Percentiles rank a stretch among this genome's conserved stretches.
Conservation (phyloP, 1,140 invertebrate genomes). For the Medauroidea extradentata region DNA sequence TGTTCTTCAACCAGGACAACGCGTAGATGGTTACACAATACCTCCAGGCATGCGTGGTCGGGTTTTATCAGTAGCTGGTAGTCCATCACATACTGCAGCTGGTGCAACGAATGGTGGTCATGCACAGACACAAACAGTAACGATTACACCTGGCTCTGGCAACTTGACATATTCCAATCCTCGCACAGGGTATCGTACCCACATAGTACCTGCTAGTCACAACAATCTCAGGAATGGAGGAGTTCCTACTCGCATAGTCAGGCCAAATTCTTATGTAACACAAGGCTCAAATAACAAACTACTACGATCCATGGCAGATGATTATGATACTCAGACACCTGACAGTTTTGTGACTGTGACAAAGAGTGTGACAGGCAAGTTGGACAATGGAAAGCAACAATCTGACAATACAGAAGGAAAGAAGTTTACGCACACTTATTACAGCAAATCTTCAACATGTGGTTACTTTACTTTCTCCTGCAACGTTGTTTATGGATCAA, state of each 20-base stretch:
- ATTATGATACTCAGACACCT: slow-evolving; percentile 15
- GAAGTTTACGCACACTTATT: slow-evolving; percentile 70
- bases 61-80: slow-evolving; percentile 55
- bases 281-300: background rate
- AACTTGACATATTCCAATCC: slow-evolving; percentile 44
- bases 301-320: too few relatives aligned
- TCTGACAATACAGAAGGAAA: slow-evolving; percentile 45
- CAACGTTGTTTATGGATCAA: slow-evolving; percentile 68
- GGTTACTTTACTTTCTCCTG: slow-evolving; percentile 81
- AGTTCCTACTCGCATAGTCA: background rate
- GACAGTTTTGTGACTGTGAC: slow-evolving; percentile 65
- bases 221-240: background rate
- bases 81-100: slow-evolving; percentile 50
- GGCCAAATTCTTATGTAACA: background rate
- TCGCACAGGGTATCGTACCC: background rate
- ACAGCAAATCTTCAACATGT: slow-evolving; percentile 77
- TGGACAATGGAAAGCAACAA: slow-evolving; percentile 49
- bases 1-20: slow-evolving; percentile 56
- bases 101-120: slow-evolving; percentile 43
- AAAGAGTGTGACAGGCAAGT: slow-evolving; percentile 68
- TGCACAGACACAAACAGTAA: slow-evolving; percentile 60
- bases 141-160: slow-evolving; percentile 50
- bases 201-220: background rate
- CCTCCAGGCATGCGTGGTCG: slow-evolving; percentile 61
- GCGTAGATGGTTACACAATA: slow-evolving; percentile 58